A percentile compares a stretch with the other conserved stretches of the same genome.
These are phyloP conservation scores for Piaya cayana DNA, from an alignment of 2,113 vertebrate species.

Conservation along the genomic window DNA sequence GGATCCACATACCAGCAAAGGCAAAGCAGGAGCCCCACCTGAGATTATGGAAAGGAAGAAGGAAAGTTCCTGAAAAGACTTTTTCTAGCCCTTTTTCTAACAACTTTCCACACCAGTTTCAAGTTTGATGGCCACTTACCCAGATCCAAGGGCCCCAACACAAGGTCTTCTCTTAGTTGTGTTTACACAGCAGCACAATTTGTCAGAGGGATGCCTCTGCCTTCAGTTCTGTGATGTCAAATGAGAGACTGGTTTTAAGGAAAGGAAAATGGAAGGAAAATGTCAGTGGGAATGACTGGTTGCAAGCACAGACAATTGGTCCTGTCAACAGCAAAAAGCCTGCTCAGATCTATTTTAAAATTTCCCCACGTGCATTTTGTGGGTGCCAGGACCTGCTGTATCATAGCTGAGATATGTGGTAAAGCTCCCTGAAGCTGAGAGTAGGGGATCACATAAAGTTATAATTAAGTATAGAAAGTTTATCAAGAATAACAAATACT, in stretches of 20 bases:
- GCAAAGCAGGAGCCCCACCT: neutral
- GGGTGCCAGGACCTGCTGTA: neutral
- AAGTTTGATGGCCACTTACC: neutral
- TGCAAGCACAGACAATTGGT: neutral
- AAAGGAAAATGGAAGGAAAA: neutral
- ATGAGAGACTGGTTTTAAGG: neutral
- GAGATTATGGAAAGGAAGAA: neutral
- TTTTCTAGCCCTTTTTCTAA: neutral
- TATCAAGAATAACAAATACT: neutral
- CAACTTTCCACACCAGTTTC: neutral
- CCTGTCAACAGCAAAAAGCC: neutral
- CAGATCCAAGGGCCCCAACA: fast-evolving
- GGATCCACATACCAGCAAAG: neutral
- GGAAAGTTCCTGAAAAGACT: neutral
- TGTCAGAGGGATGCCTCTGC: neutral
- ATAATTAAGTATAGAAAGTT: neutral
- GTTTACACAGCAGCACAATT: neutral
- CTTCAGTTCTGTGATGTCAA: neutral
- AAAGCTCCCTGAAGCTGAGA: neutral
- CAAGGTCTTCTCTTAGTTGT: neutral
- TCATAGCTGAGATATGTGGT: neutral
- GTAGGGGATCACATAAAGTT: neutral
- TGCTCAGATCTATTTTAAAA: neutral
- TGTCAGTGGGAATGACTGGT: fast-evolving
- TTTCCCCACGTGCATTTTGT: neutral